Conservation (phyloP, 1,140 invertebrate species). For the Trialeurodes vaporariorum region DNA sequence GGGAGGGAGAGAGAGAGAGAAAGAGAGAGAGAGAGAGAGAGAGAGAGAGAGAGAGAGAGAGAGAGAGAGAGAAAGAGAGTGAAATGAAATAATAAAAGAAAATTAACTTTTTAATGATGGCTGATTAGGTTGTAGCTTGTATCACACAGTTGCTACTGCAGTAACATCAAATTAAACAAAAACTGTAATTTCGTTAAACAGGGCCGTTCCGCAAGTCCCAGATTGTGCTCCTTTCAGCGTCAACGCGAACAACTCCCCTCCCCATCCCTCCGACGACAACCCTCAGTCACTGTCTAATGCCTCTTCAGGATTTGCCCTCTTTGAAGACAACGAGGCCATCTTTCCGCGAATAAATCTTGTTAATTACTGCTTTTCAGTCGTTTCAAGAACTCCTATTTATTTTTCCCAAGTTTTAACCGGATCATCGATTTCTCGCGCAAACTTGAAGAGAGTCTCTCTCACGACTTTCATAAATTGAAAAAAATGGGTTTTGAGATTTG, state of each 20-base stretch:
- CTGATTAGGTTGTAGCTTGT: neutral
- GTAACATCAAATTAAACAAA: slow-evolving; percentile 1
- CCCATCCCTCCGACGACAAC: neutral
- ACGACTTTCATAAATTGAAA: no score
- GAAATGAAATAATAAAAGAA: neutral
- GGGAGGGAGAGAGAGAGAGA: no score
- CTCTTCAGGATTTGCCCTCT: neutral
- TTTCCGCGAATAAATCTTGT: neutral
- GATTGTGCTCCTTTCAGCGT: neutral
- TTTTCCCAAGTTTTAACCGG: no score
- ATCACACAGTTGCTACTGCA: neutral
- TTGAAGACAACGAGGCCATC: neutral
- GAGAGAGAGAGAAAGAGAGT: no score
- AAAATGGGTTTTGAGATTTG: no score
- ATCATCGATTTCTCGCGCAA: no score
- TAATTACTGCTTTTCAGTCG: neutral
- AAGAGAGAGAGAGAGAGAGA: no score
- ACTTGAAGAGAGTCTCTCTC: no score
- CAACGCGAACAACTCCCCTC: no score
- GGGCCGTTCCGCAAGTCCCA: neutral
- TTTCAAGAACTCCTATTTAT: no score
- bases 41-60: no score
- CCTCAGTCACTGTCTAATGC: neutral
- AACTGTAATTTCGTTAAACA: neutral
- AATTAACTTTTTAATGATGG: neutral